Evolutionary conservation across 2,797 vertebrate species (phyloP).

Genomic region (Poecilia picta): DNA sequence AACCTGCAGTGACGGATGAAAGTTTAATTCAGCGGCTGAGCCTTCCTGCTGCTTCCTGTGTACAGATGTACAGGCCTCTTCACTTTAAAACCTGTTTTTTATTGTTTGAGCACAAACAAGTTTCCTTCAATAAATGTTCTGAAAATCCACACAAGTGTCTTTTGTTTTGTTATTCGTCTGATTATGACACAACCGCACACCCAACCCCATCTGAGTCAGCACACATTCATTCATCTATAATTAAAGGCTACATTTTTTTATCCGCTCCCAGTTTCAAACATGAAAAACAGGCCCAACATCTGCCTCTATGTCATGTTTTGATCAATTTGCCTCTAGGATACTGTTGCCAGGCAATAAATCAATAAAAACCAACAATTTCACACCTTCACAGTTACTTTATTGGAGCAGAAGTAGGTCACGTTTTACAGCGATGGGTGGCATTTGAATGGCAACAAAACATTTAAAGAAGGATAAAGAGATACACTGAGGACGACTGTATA

Average conservation of each 20-base stretch:
- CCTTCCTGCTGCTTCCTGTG: conserved; percentile 45
- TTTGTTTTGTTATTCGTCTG: conserved; percentile 16
- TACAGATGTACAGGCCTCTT: conserved; percentile 74
- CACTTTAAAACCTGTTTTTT: conserved; percentile 26
- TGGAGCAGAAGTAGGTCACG: not conserved
- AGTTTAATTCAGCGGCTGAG: not conserved
- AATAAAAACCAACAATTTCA: not conserved
- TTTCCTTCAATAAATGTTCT: conserved; percentile 70
- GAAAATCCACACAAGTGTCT: conserved; percentile 48
- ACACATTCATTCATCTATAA: not conserved
- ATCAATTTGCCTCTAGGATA: not conserved
- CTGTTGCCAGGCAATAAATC: conserved; percentile 9
- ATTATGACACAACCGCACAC: not conserved
- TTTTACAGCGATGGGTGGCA: not conserved
- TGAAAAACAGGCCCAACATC: not conserved
- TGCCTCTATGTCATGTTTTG: not conserved
- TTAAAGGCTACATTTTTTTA: not conserved
- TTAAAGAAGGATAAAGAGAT: conserved; percentile 5
- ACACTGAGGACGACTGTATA: not conserved
- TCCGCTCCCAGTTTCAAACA: not conserved
- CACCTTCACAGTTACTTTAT: not conserved
- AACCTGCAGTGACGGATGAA: not conserved
- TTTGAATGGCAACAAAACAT: conserved; percentile 1
- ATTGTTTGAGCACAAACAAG: conserved; percentile 33
- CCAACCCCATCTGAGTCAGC: not conserved